Evolutionary conservation across 2,797 vertebrate genomes (phyloP), one percentile per base, ranked within the genome.

Genomic region (Orestias chungarensis): DNA sequence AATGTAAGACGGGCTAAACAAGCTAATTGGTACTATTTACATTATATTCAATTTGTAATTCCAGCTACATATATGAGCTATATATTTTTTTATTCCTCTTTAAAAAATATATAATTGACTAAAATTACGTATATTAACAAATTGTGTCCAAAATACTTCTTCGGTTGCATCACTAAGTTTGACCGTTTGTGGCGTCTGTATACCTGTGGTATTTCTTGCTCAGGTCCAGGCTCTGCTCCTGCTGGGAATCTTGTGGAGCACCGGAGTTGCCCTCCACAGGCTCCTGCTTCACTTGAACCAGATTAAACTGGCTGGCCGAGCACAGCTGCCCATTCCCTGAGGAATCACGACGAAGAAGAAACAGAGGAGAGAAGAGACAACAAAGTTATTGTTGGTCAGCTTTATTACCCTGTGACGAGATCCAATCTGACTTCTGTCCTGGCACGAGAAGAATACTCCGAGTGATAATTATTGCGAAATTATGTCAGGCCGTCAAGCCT

Each of bases 391-490:
- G 95, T 96, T 95, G 96, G 96, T 96, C 96, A 96, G 96, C 95
- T 79, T 93, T 94, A 96, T 95, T 95, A 94, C 76, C 87, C 90
- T 31, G 46, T 97, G 97, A 99, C 83, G 79, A 95, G 96, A 98
- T 97, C 76, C 86, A 93, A 95, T 95, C 93, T 94, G 97, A 98
- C 95, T 95, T 93, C 92, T 95, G 94, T 94, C 95, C 91, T 73
- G 95, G 88, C 87, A 94, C 50, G 76, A 94, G 91, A 95, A 93
- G 95, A 96, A 96, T 95, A 96, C 96, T 96, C 94, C 74, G 94
- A 97, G 96, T 98, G 96, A 97, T 98, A 97, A 98, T 99, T 97
- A 98, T 97, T 95, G 95, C 88, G 86, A 95, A 98, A 98, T 97
- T 94, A 97, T 97, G 97, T 97, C 96, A 96, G 95, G 95, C 96